Conservation (phyloP, 2,113 vertebrate genomes). For the Thermophis baileyi region DNA sequence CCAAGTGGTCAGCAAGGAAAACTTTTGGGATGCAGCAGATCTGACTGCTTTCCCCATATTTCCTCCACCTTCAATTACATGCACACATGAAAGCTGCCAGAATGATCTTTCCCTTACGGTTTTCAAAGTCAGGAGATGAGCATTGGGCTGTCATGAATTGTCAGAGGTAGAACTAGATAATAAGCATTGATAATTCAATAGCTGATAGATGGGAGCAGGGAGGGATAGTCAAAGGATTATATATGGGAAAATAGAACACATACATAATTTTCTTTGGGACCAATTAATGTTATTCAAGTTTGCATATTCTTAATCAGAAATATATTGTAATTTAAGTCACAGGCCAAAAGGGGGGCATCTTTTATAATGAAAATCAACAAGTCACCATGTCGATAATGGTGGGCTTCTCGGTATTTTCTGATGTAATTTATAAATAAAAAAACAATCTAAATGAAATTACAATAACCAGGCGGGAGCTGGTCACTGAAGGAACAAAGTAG, state of each 20-base stretch:
- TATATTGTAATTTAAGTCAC: conserved; percentile 8
- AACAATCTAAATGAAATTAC: conserved; percentile 34
- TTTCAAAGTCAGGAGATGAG: conserved; percentile 46
- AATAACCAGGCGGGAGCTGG: conserved; percentile 46
- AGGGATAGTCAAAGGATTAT: conserved; percentile 41
- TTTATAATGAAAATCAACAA: conserved; percentile 54
- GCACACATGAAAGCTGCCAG: conserved; percentile 21
- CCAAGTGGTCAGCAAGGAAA: not conserved
- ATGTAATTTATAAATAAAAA: conserved; percentile 40
- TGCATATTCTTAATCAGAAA: conserved; percentile 48
- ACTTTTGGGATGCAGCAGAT: not conserved
- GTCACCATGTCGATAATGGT: not conserved
- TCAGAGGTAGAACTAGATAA: conserved; percentile 50
- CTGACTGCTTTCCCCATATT: conserved; percentile 1
- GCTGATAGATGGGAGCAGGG: conserved; percentile 46
- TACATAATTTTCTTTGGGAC: conserved; percentile 67
- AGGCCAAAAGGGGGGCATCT: not conserved
- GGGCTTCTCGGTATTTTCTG: conserved; percentile 15
- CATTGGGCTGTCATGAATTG: conserved; percentile 34
- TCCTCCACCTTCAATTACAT: conserved; percentile 34
- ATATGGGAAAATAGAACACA: conserved; percentile 45
- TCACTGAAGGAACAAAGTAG: conserved; percentile 29
- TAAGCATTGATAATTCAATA: conserved; percentile 57
- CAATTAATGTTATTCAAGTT: conserved; percentile 61
- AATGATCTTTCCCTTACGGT: not conserved